Evolutionary conservation across 2,797 vertebrate genomes (phyloP), one percentile per base, ranked within the genome.

Genomic region (Lacerta bilineata): DNA sequence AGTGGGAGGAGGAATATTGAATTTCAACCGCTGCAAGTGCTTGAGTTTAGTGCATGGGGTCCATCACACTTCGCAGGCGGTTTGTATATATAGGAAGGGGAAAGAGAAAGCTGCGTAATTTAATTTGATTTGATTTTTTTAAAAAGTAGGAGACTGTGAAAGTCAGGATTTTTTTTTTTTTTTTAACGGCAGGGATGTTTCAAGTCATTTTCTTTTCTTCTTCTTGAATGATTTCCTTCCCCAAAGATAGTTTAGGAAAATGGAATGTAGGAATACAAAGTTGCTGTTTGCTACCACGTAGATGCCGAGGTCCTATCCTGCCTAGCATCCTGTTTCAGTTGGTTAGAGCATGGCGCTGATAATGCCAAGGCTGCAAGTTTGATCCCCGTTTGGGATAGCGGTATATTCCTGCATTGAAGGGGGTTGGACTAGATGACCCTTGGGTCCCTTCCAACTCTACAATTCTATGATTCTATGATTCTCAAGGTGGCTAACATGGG

Each of bases 1-100:
- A 59, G 88, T 81, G 77, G 78, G 71, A 76, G 71, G 69, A 41
- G 41, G 84, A 50, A 85, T 88, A 84, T 84, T 68, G 46, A 39
- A 84, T 79, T 71, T 71, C 46, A 78, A 46, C 27, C 17, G 75
- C 66, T 15, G 81, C 10, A 69, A 84, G 18, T 78, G 68, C 23
- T 74, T 69, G 59, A 55, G 74, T 74, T 75, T 29, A 36, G 83
- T 59, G 50, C 59, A 46, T 50, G 77, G 71, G 71, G 77, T 81
- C 59, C n/a, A 81, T 55, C 71, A 77, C 69, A 39, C 59, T 81
- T 80, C 71, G 23, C 33, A 71, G 46, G 43, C 74, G 78, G 77
- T 66, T 85, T 85, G 61, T 75, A 74, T 50, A 68, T 68, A 15
- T 50, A 80, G 41, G 11, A 89, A 81, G 69, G 20, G 55, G n/a